Evolutionary conservation across 2,888 invertebrate genomes (phyloP).

Genomic region (Drosophila percnosoma): DNA sequence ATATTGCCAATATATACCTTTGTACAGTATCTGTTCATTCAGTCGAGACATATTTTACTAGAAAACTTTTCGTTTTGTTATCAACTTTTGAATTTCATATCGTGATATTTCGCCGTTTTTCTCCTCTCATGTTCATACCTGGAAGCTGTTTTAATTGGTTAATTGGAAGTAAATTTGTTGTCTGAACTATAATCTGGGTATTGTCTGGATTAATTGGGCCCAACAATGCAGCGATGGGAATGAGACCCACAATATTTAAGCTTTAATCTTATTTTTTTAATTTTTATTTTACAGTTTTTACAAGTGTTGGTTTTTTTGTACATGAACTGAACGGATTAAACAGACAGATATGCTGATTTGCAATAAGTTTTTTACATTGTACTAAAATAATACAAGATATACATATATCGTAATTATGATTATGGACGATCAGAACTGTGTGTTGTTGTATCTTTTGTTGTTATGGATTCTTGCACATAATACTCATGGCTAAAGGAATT

Average conservation of each 20-base stretch:
- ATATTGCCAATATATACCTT: not conserved
- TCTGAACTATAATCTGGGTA: not conserved
- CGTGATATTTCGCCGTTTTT: not conserved
- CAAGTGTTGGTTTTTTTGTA: constrained; percentile 24
- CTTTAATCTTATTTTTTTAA: constrained; percentile 2
- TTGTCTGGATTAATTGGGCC: not conserved
- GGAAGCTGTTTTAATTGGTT: not conserved
- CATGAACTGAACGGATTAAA: constrained; percentile 25
- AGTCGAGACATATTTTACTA: not conserved
- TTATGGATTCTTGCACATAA: constrained; percentile 7
- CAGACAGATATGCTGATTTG: constrained; percentile 36
- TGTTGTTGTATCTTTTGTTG: constrained; percentile 14
- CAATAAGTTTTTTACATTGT: constrained; percentile 43
- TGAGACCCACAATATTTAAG: not conserved
- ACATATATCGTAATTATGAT: constrained; percentile 29
- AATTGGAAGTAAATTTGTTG: not conserved
- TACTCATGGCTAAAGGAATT: constrained; percentile 46
- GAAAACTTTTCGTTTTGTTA: not conserved
- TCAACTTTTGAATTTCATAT: not conserved
- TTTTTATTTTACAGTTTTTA: not conserved
- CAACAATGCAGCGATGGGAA: not conserved
- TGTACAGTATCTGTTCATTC: not conserved
- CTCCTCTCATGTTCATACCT: not conserved
- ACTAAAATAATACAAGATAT: not conserved
- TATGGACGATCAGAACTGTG: constrained; percentile 11